Conservation (phyloP, 2,113 vertebrate genomes). For the Crypturellus undulatus region DNA sequence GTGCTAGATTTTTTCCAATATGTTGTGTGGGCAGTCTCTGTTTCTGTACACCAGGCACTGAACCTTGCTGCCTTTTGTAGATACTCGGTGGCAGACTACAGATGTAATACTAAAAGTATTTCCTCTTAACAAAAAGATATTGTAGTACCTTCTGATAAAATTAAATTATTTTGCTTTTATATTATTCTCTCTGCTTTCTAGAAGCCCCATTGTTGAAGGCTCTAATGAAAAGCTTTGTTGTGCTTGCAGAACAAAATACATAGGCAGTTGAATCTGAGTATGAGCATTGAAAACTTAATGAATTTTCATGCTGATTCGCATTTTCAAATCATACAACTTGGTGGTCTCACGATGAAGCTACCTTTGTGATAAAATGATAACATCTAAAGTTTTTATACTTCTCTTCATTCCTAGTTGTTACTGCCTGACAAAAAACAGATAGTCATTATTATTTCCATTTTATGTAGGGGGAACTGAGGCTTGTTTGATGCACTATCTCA, state of each 20-base stretch:
- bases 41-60: neutral
- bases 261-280: neutral
- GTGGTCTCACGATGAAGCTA: neutral
- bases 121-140: slow-evolving; percentile 25
- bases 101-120: slow-evolving; percentile 43
- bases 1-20: neutral
- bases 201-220: neutral
- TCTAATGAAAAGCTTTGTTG: neutral
- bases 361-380: neutral
- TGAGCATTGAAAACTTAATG: neutral
- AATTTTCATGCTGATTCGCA: neutral
- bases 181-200: slow-evolving; percentile 10
- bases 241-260: neutral
- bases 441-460: neutral
- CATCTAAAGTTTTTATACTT: neutral
- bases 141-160: neutral
- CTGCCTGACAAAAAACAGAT: neutral
- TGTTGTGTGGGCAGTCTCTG: neutral
- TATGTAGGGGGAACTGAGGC: neutral
- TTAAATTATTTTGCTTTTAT: neutral
- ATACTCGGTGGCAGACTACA: neutral
- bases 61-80: slow-evolving; percentile 30
- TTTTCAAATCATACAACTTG: neutral
- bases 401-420: neutral
- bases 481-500: neutral